Evolutionary conservation across 2,888 invertebrate genomes (phyloP).

Genomic region (Dasypolia templi): DNA sequence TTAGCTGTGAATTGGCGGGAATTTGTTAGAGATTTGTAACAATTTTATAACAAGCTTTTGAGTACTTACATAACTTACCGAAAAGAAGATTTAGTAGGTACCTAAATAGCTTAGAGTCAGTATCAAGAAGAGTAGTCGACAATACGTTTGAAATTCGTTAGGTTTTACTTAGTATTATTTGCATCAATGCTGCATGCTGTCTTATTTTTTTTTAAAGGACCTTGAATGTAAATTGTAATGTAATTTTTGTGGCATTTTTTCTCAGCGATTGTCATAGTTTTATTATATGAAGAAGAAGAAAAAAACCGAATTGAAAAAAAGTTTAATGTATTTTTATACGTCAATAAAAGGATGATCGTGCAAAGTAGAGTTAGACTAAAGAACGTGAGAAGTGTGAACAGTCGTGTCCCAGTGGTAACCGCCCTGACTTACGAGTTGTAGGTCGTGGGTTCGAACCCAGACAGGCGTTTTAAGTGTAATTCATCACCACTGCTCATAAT

Average conservation of each 20-base stretch:
- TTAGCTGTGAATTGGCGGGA: conserved; percentile 19
- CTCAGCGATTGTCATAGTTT: too few relatives aligned
- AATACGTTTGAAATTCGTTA: background rate
- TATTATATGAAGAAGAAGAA: background rate
- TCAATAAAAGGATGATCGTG: background rate
- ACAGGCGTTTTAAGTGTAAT: too few relatives aligned
- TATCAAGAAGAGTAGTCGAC: background rate
- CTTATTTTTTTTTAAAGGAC: background rate
- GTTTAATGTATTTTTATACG: background rate
- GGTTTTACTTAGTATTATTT: background rate
- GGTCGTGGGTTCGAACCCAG: too few relatives aligned
- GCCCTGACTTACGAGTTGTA: too few relatives aligned
- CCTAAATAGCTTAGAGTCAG: too few relatives aligned
- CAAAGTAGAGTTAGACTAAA: background rate
- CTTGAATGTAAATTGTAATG: background rate
- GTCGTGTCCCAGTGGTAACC: too few relatives aligned
- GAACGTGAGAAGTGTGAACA: background rate
- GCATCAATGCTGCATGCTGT: background rate
- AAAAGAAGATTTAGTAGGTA: background rate
- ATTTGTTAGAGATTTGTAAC: background rate
- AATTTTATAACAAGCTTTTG: background rate
- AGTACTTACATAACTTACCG: background rate
- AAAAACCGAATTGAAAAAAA: background rate
- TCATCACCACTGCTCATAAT: too few relatives aligned
- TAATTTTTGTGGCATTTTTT: background rate